Conservation (phyloP, 2,797 vertebrate genomes). For the Huso huso region DNA sequence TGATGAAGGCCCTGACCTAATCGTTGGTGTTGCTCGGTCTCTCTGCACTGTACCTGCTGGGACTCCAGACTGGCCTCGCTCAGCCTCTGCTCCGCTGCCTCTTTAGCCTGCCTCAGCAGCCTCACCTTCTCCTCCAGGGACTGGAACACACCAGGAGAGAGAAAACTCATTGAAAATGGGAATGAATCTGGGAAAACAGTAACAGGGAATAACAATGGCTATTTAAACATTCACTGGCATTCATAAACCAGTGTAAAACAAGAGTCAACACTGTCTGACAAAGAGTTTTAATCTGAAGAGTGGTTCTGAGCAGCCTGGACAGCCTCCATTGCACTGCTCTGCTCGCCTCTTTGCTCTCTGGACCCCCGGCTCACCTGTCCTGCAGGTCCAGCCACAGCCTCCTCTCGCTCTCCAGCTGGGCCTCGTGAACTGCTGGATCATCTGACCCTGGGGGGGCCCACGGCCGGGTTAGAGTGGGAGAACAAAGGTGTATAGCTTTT, state of each 20-base stretch:
- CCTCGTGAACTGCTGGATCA: conserved; percentile 44
- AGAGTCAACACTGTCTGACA: too few relatives aligned
- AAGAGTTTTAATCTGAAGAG: not conserved
- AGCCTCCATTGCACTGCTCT: too few relatives aligned
- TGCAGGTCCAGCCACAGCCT: conserved; percentile 38
- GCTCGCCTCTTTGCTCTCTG: conserved; percentile 27
- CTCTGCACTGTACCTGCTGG: too few relatives aligned
- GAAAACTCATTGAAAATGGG: too few relatives aligned
- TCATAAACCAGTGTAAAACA: too few relatives aligned
- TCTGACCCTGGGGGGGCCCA: conserved; percentile 36
- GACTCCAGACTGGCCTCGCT: conserved; percentile 37
- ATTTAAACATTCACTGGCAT: too few relatives aligned
- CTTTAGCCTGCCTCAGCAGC: conserved; percentile 43
- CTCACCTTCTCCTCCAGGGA: conserved; percentile 42
- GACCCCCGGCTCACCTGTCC: conserved; percentile 21
- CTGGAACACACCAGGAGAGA: conserved; percentile 27
- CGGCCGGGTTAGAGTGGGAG: not conserved
- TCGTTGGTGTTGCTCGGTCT: too few relatives aligned
- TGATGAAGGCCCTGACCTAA: too few relatives aligned
- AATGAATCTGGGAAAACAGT: too few relatives aligned
- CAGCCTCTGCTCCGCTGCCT: conserved; percentile 41
- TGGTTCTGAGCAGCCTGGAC: too few relatives aligned
- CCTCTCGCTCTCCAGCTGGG: conserved; percentile 31
- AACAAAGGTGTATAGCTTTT: too few relatives aligned
- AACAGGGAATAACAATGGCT: too few relatives aligned